Conservation (phyloP, 2,888 invertebrate species). For the Charanyca ferruginea region DNA sequence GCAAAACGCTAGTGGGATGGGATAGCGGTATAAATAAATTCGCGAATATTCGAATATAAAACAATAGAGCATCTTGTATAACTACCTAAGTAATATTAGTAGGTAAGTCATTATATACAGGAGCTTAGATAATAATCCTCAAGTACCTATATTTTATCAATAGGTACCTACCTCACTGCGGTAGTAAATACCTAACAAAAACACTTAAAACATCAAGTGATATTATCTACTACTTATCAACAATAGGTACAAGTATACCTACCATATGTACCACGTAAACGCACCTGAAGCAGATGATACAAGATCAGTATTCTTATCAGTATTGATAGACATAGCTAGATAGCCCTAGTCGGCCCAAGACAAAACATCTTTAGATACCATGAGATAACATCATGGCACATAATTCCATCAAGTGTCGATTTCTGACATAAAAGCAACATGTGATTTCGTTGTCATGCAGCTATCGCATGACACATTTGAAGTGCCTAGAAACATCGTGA, state of each 20-base stretch:
- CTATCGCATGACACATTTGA: not conserved
- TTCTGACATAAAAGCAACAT: not conserved
- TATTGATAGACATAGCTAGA: not conserved
- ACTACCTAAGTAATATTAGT: too few species aligned
- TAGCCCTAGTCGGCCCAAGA: not conserved
- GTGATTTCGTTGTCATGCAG: conserved; percentile 13
- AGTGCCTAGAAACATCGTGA: not conserved
- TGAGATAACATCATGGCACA: not conserved
- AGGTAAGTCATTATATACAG: too few species aligned
- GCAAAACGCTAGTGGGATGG: too few species aligned
- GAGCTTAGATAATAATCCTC: too few species aligned
- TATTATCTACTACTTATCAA: not conserved
- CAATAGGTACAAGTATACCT: not conserved
- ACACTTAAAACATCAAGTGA: conserved; percentile 13
- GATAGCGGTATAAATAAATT: too few species aligned
- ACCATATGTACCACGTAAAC: not conserved
- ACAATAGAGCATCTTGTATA: too few species aligned
- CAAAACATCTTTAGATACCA: conserved; percentile 20
- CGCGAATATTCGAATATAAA: too few species aligned
- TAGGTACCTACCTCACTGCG: not conserved
- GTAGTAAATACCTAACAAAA: conserved; percentile 15
- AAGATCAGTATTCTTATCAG: conserved; percentile 17
- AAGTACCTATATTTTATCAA: too few species aligned
- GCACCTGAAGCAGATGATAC: not conserved
- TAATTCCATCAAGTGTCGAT: conserved; percentile 5